Conservation (phyloP, 2,113 vertebrate genomes). For the Balaenoptera acutorostrata region DNA sequence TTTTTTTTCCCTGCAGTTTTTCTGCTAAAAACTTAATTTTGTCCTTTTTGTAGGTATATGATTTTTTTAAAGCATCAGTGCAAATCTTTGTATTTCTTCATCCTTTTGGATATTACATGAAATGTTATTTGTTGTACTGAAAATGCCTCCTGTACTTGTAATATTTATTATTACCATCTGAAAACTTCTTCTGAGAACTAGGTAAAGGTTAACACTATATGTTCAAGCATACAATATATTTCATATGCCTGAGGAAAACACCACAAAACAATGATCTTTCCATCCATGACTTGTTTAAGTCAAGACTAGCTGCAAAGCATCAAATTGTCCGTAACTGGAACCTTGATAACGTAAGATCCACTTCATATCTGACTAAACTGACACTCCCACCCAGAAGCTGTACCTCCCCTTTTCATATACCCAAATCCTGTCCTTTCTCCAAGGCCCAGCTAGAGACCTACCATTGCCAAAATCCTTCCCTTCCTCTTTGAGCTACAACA, state of each 20-base stretch:
- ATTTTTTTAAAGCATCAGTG: not conserved
- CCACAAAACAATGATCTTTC: not conserved
- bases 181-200: not conserved
- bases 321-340: not conserved
- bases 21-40: constrained; percentile 7
- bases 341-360: not conserved
- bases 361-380: not conserved
- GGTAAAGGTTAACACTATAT: not conserved
- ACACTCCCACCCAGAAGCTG: not conserved
- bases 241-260: not conserved
- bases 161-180: not conserved
- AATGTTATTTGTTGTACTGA: not conserved
- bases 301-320: not conserved
- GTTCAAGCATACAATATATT: not conserved
- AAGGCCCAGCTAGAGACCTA: not conserved
- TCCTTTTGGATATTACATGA: not conserved
- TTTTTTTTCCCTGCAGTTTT: not conserved
- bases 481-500: not conserved
- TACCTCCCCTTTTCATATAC: not conserved
- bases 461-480: not conserved
- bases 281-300: not conserved
- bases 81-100: not conserved
- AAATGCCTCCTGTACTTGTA: not conserved
- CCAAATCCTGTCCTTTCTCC: not conserved
- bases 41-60: not conserved